phyloP scores from a whole-genome alignment of 2,113 vertebrate species.

The Myiozetetes cayanensis region DNA sequence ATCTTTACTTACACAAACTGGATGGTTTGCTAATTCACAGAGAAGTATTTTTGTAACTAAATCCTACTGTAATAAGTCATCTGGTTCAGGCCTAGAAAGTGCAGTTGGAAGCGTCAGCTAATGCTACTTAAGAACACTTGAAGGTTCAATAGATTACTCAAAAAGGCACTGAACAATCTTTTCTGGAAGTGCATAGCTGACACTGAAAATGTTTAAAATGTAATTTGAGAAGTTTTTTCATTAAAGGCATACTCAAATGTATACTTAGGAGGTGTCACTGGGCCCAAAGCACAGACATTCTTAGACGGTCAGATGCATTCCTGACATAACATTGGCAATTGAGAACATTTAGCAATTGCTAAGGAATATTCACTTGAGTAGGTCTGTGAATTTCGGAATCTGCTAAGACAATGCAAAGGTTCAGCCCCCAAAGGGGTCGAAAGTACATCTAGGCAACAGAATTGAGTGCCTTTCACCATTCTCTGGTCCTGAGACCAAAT shows the following conservation, averaged over 20 bases:
- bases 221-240: background rate
- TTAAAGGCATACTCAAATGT: constrained; percentile 6
- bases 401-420: background rate
- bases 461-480: background rate
- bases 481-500: background rate
- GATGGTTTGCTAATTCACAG: background rate
- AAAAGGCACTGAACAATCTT: background rate
- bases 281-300: background rate
- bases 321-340: background rate
- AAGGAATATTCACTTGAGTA: background rate
- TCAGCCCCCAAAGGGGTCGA: background rate
- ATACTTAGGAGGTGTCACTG: background rate
- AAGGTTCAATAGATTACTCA: constrained; percentile 33
- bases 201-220: constrained; percentile 7
- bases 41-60: background rate
- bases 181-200: background rate
- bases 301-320: constrained; percentile 23
- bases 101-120: constrained; percentile 18
- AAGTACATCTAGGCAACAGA: background rate
- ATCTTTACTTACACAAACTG: background rate
- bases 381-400: background rate
- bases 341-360: background rate
- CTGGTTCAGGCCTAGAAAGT: constrained; percentile 14
- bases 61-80: background rate
- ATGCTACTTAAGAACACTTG: constrained; percentile 18